Evolutionary conservation across 1,140 invertebrate species (phyloP), one percentile per base, ranked within the genome.

Genomic region (Hyles euphorbiae): DNA sequence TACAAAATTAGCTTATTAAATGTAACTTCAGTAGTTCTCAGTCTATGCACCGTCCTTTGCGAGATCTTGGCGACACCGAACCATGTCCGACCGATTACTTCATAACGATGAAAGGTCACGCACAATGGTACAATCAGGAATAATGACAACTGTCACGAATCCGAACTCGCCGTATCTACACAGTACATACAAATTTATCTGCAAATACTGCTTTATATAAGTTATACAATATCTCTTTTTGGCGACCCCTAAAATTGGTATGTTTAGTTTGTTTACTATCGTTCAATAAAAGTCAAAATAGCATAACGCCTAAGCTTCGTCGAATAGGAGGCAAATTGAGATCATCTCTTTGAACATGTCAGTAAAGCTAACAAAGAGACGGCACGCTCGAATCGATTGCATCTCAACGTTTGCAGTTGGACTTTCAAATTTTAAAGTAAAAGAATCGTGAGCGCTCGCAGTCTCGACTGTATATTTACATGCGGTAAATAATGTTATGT

Each of bases 101-200:
- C 52, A 59, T 61, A 58, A 61, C 33, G 33, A 33, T 51, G 54
- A 65, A 66, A 64, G 52, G 61, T 58, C 63, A 50, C 50, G 50
- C 61, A 71, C 69, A 71, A 71, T 66, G 55, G 53, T 34, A 54
- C 66, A 71, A 66, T 71, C 66, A 65, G 62, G 63, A 63, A 51
- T 63, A 71, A 71, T 68, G 63, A 71, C 43, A 32, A 34, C 50
- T 11, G 55, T 55, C 62, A 67, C 65, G 60, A 64, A 54, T 62
- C 43, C 47, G 8, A 47, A 34, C 1, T 58, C 45, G 34, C 33
- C 9, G 50, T 52, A 40, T 22, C 22, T 22, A 22, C 22, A 22
- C 2, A 22, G 22, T 22, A 22, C 22, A 22, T 22, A 22, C 22
- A 22, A 22, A 22, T 22, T 22, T 22, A 22, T 22, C 22, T 22